Evolutionary conservation across 2,797 vertebrate species (phyloP).

Genomic region (Peromyscus aztecus): DNA sequence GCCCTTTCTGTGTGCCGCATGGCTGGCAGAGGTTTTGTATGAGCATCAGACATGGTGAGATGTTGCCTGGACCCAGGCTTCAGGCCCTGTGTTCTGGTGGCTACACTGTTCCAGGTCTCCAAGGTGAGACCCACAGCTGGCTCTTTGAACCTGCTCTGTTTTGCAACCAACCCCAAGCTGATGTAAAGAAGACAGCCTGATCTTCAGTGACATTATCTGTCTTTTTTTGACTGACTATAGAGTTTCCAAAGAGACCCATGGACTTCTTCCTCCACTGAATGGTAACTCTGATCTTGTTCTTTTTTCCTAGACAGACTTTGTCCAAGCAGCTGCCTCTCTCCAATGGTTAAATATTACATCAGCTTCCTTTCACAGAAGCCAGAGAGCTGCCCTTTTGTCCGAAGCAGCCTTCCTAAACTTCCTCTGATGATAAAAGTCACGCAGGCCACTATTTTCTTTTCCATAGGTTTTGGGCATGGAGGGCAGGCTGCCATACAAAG

Average conservation of each 20-base stretch:
- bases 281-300: neutral
- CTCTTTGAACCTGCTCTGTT: neutral
- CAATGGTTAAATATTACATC: constrained; percentile 31
- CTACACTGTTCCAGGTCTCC: neutral
- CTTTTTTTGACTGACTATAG: neutral
- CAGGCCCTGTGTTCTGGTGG: neutral
- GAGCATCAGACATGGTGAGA: neutral
- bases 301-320: constrained; percentile 33
- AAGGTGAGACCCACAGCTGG: neutral
- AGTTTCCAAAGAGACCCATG: neutral
- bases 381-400: neutral
- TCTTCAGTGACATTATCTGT: neutral
- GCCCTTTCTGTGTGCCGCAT: neutral
- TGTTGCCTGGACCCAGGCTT: accelerated
- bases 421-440: neutral
- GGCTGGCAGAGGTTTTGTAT: neutral
- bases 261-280: neutral
- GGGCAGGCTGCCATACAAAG: neutral
- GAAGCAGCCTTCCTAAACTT: neutral
- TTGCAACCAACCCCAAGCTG: neutral
- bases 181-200: neutral
- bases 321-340: constrained; percentile 3
- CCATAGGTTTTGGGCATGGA: neutral
- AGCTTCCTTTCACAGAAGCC: neutral
- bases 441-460: neutral